Evolutionary conservation across 2,888 invertebrate genomes (phyloP).

Genomic region (Euplexia lucipara): DNA sequence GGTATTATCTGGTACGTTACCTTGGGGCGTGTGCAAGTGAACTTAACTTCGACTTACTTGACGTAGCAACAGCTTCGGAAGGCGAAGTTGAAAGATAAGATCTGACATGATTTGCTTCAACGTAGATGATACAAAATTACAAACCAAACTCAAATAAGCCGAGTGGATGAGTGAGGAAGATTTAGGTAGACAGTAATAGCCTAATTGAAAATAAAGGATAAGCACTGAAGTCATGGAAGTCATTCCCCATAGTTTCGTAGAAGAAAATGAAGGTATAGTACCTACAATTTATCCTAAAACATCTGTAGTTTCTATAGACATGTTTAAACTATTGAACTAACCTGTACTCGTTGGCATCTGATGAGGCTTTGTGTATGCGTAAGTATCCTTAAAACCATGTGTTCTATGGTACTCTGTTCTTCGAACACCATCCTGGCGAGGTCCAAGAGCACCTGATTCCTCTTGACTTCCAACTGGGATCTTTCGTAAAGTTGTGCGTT

Average conservation of each 20-base stretch:
- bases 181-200: background rate
- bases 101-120: background rate
- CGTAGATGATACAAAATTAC: background rate
- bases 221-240: background rate
- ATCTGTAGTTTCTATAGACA: background rate
- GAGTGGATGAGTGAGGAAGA: background rate
- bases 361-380: conserved; percentile 98
- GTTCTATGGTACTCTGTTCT: conserved; percentile 98
- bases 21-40: conserved; percentile 36
- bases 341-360: conserved; percentile 98
- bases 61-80: conserved; percentile 11
- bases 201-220: background rate
- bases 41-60: conserved; percentile 17
- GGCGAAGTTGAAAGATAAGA: background rate
- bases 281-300: background rate
- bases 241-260: background rate
- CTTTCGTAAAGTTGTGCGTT: conserved; percentile 99
- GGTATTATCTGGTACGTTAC: conserved; percentile 42
- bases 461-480: conserved; percentile 98
- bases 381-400: conserved; percentile 97
- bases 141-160: background rate
- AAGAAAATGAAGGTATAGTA: background rate
- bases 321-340: conserved; percentile 72
- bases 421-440: conserved; percentile 99
- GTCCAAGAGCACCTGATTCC: conserved; percentile 98